A percentile compares a stretch with the other conserved stretches of the same genome.
Conservation (phyloP, 2,797 vertebrate species). For the Loris lydekkerianus region DNA sequence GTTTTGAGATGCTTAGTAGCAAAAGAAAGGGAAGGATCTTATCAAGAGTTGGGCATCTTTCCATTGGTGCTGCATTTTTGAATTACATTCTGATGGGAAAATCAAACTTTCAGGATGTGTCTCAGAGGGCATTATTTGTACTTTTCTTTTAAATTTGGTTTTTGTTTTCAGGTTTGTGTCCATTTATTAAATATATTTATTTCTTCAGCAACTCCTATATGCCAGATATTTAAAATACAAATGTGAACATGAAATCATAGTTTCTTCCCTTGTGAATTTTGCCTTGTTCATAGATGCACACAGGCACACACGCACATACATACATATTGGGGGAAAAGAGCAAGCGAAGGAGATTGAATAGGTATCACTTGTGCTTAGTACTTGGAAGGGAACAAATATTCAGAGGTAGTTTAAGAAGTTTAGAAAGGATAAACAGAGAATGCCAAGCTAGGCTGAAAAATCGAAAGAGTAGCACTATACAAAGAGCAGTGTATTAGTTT, state of each 20-base stretch:
- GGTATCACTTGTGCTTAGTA: background rate
- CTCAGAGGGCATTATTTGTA: background rate
- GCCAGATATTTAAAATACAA: constrained; percentile 16
- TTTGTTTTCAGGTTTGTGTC: constrained; percentile 48
- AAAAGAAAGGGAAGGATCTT: background rate
- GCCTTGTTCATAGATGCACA: background rate
- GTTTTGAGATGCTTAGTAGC: background rate
- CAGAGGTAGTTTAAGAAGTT: background rate
- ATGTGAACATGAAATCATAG: background rate
- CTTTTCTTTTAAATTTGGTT: background rate
- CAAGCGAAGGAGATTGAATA: background rate
- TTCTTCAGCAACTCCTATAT: constrained; percentile 31
- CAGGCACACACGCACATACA: background rate
- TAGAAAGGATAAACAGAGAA: background rate
- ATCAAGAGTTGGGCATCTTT: background rate
- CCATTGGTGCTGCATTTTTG: background rate
- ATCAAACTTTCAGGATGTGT: background rate
- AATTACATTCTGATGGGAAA: background rate
- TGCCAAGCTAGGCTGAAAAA: background rate
- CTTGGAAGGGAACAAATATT: background rate
- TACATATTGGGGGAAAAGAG: background rate
- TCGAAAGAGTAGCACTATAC: background rate
- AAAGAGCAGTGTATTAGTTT: background rate
- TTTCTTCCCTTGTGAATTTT: background rate
- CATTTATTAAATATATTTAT: constrained; percentile 24